These are phyloP conservation scores for Orthosia cruda DNA, from an alignment of 2,888 invertebrate species.

Conservation along the genomic window DNA sequence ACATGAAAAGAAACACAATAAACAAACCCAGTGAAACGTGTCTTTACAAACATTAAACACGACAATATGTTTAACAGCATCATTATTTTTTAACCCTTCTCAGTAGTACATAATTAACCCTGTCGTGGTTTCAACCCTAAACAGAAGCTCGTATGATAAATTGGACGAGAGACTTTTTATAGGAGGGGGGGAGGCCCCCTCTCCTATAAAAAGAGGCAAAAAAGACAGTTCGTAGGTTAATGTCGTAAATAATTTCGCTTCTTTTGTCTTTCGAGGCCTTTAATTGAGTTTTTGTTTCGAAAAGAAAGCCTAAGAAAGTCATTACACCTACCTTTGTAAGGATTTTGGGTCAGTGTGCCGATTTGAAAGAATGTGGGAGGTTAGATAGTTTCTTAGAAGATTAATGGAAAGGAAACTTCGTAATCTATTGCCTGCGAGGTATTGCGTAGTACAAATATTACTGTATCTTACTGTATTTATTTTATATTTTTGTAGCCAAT, in stretches of 20 bases:
- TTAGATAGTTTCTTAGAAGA: too few relatives aligned
- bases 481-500: too few relatives aligned
- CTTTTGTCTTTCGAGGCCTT: conserved; percentile 53
- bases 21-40: conserved; percentile 35
- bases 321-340: conserved; percentile 26
- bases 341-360: conserved; percentile 45
- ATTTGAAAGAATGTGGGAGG: too few relatives aligned
- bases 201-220: conserved; percentile 54
- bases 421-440: too few relatives aligned
- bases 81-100: conserved; percentile 64
- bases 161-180: too few relatives aligned
- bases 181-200: too few relatives aligned
- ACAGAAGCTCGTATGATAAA: conserved; percentile 63
- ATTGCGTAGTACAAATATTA: too few relatives aligned
- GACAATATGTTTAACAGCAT: conserved; percentile 55
- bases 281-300: conserved; percentile 65
- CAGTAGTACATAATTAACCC: conserved; percentile 65
- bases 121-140: conserved; percentile 55
- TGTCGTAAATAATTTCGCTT: conserved; percentile 58
- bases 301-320: conserved; percentile 32
- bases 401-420: too few relatives aligned
- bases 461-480: too few relatives aligned
- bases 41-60: conserved; percentile 45
- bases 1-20: conserved; percentile 21
- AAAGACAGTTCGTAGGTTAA: conserved; percentile 51